Conservation (phyloP, 2,888 invertebrate genomes). For the Blastobasis adustella region DNA sequence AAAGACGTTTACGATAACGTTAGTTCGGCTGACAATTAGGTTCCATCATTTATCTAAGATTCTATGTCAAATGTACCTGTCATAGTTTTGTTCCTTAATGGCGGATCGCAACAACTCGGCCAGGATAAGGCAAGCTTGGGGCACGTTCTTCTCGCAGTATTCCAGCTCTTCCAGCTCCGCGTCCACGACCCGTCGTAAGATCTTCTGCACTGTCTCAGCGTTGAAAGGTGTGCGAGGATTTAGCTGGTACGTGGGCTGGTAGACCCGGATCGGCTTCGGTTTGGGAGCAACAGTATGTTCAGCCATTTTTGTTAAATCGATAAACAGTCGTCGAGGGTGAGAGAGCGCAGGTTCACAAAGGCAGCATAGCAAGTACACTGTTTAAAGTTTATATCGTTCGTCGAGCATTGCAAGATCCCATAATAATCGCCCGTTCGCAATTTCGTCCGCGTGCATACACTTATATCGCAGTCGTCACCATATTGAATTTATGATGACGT, state of each 20-base stretch:
- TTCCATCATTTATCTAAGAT: too few relatives aligned
- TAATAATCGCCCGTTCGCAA: too few relatives aligned
- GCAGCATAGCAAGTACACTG: too few relatives aligned
- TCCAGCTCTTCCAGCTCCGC: conserved; percentile 76
- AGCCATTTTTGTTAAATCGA: conserved; percentile 48
- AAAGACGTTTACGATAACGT: too few relatives aligned
- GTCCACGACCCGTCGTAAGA: conserved; percentile 74
- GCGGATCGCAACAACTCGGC: conserved; percentile 75
- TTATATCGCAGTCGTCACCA: too few relatives aligned
- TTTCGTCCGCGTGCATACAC: too few relatives aligned
- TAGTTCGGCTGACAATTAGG: too few relatives aligned
- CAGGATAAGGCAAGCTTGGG: conserved; percentile 73
- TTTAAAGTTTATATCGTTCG: too few relatives aligned
- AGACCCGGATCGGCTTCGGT: conserved; percentile 58
- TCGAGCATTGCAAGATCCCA: too few relatives aligned
- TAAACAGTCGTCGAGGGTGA: conserved; percentile 12
- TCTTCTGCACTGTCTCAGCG: conserved; percentile 74
- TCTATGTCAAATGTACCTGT: conserved; percentile 62
- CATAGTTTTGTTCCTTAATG: conserved; percentile 79
- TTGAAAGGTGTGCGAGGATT: conserved; percentile 78
- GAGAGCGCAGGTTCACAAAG: too few relatives aligned
- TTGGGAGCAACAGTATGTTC: conserved; percentile 15
- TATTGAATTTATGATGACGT: too few relatives aligned
- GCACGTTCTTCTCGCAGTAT: conserved; percentile 75
- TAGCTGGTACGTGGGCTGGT: conserved; percentile 79